phyloP scores from a whole-genome alignment of 2,888 invertebrate species.

The Junonia oenone region DNA sequence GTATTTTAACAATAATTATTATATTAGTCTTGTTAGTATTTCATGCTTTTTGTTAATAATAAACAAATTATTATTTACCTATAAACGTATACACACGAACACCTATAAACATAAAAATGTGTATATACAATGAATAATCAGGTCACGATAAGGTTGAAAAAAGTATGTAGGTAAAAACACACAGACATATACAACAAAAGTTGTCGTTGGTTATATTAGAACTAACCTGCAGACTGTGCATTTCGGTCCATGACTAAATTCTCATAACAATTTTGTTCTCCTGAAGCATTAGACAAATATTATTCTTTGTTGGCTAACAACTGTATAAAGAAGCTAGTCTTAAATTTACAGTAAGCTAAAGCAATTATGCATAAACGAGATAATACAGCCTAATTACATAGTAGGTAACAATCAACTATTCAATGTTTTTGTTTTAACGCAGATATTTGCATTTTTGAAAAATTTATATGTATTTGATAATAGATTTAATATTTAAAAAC shows the following conservation, averaged over 20 bases:
- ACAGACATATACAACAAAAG: background rate
- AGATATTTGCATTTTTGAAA: too few species aligned
- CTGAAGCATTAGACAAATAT: slow-evolving; percentile 7
- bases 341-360: background rate
- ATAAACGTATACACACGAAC: slow-evolving; percentile 62
- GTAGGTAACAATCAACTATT: too few species aligned
- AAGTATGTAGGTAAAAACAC: background rate
- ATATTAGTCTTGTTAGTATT: background rate
- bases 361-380: background rate
- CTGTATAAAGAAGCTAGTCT: slow-evolving; percentile 2
- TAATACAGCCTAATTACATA: too few species aligned
- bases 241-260: slow-evolving; percentile 42
- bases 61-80: slow-evolving; percentile 46
- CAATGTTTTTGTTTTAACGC: too few species aligned
- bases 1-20: background rate
- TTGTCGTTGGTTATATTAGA: background rate
- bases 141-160: slow-evolving; percentile 1
- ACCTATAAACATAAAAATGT: slow-evolving; percentile 46
- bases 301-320: slow-evolving; percentile 5
- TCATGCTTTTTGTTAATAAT: slow-evolving; percentile 1
- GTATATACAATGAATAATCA: slow-evolving; percentile 12
- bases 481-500: too few species aligned
- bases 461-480: too few species aligned
- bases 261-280: background rate
- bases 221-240: slow-evolving; percentile 38